Evolutionary conservation across 2,797 vertebrate genomes (phyloP).

Genomic region (Prionace glauca): DNA sequence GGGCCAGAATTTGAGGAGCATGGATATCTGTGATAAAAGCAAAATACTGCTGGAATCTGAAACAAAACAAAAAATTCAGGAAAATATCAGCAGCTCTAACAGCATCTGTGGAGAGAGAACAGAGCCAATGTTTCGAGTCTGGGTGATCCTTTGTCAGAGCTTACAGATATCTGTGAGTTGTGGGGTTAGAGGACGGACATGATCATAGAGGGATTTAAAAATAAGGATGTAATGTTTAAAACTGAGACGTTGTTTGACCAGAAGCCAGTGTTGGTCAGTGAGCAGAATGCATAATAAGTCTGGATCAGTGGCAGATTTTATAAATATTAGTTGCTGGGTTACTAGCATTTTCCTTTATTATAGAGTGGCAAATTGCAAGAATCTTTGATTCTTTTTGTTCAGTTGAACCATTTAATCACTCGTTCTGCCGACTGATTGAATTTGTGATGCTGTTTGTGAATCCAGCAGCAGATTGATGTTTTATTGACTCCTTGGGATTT

Average conservation of each 20-base stretch:
- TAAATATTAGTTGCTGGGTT: not conserved
- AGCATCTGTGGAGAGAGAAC: too few species aligned
- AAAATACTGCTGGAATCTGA: too few species aligned
- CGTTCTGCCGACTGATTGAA: not conserved
- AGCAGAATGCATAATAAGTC: not conserved
- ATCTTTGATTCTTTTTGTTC: not conserved
- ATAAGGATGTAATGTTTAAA: not conserved
- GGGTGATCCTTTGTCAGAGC: too few species aligned
- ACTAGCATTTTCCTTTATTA: not conserved
- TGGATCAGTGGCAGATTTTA: not conserved
- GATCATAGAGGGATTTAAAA: not conserved
- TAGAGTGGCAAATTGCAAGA: not conserved
- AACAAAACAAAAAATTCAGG: too few species aligned
- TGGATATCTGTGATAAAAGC: not conserved
- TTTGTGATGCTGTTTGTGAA: not conserved
- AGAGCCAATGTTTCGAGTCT: too few species aligned
- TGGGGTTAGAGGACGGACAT: not conserved
- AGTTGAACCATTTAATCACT: not conserved
- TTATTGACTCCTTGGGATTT: not conserved
- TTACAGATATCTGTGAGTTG: not conserved
- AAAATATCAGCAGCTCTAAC: too few species aligned
- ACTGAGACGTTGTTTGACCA: not conserved
- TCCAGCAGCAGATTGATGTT: not conserved
- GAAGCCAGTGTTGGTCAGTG: not conserved
- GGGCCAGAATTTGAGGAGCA: not conserved